Percentiles rank a stretch among this genome's conserved stretches.
These are phyloP conservation scores for Aplocera efformata DNA, from an alignment of 2,888 invertebrate species.

Conservation along the genomic window DNA sequence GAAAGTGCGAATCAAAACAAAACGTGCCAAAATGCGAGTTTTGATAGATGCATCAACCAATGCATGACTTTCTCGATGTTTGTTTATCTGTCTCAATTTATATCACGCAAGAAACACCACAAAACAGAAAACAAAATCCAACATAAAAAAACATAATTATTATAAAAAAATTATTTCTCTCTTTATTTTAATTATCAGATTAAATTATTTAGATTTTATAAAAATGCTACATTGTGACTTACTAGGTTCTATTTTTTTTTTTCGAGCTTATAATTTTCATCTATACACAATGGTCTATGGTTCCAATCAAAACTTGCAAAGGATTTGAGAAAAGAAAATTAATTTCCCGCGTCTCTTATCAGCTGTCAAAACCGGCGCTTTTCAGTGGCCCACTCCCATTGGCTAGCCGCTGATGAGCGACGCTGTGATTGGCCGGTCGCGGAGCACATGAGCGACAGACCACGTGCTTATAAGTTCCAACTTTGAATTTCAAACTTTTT, in stretches of 20 bases:
- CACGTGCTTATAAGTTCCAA: slow-evolving; percentile 78
- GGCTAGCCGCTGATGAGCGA: slow-evolving; percentile 63
- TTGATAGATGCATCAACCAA: slow-evolving; percentile 5
- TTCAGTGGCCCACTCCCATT: slow-evolving; percentile 59
- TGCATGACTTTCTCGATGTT: slow-evolving; percentile 16
- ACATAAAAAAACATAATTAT: too few relatives aligned
- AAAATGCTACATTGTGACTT: too few relatives aligned
- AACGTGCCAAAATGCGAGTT: slow-evolving; percentile 27
- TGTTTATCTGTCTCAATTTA: slow-evolving; percentile 16
- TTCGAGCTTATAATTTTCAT: too few relatives aligned
- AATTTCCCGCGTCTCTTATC: slow-evolving; percentile 58
- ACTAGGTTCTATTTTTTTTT: too few relatives aligned
- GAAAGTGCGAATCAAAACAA: slow-evolving; percentile 25
- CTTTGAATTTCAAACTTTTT: slow-evolving; percentile 59
- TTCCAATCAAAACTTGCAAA: not conserved
- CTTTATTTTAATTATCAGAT: too few relatives aligned
- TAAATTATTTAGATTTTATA: too few relatives aligned
- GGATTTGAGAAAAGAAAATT: slow-evolving; percentile 17
- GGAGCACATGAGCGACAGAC: slow-evolving; percentile 71
- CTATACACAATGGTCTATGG: too few relatives aligned
- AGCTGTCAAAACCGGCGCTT: slow-evolving; percentile 67
- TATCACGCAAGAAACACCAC: slow-evolving; percentile 4
- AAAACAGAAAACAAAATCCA: too few relatives aligned
- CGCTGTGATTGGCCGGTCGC: slow-evolving; percentile 61
- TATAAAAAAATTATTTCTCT: too few relatives aligned